These are phyloP conservation scores for Anagyrus pseudococci DNA, from an alignment of 2,888 invertebrate species.

Conservation along the genomic window DNA sequence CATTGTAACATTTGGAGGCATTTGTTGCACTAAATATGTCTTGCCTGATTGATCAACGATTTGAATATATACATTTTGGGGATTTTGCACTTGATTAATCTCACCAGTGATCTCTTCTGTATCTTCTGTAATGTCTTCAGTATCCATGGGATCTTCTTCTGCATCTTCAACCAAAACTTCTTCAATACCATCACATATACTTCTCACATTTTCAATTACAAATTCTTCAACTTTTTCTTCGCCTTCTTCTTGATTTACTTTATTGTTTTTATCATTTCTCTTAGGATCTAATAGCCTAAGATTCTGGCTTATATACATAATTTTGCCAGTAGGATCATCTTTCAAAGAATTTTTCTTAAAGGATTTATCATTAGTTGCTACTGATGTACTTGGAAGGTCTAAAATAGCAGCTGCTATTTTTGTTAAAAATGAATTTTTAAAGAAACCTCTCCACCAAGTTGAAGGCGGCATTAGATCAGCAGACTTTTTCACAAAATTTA, in stretches of 20 bases:
- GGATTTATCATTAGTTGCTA: conserved; percentile 31
- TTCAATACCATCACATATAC: conserved; percentile 38
- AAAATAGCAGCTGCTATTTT: conserved; percentile 38
- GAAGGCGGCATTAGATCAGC: conserved; percentile 36
- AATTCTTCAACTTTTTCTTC: conserved; percentile 27
- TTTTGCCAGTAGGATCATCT: conserved; percentile 39
- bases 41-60: conserved; percentile 35
- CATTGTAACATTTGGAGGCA: conserved; percentile 31
- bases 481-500: conserved; percentile 37
- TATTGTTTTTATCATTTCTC: conserved; percentile 32
- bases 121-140: conserved; percentile 30
- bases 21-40: conserved; percentile 36
- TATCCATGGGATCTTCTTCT: conserved; percentile 30
- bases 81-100: conserved; percentile 23
- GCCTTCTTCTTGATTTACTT: conserved; percentile 27
- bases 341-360: conserved; percentile 32
- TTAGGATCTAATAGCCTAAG: conserved; percentile 36
- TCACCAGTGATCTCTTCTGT: conserved; percentile 24
- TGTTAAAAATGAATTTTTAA: conserved; percentile 37
- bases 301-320: conserved; percentile 38
- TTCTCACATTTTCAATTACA: conserved; percentile 31
- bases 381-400: conserved; percentile 37
- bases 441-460: conserved; percentile 38
- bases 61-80: conserved; percentile 30
- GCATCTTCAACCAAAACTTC: conserved; percentile 39